Evolutionary conservation across 2,888 invertebrate species (phyloP).

Genomic region (Apodemia zela): DNA sequence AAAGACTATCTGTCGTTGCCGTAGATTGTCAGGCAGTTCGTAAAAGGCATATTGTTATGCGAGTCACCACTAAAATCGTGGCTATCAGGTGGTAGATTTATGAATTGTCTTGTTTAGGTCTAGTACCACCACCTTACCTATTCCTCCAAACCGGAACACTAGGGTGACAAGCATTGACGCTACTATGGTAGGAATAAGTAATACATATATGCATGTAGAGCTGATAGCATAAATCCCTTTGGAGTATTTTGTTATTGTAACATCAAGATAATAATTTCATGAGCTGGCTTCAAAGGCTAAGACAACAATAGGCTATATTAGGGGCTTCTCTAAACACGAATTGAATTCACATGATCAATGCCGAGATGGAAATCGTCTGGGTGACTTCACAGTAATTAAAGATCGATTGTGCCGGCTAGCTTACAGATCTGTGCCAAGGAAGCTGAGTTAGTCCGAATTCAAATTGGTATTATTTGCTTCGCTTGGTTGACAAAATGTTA

Average conservation of each 20-base stretch:
- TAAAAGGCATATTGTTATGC: too few species aligned
- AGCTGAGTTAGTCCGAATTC: slow-evolving; percentile 1
- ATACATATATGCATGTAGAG: too few species aligned
- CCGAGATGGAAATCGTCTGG: slow-evolving; percentile 2
- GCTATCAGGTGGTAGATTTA: too few species aligned
- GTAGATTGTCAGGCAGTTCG: too few species aligned
- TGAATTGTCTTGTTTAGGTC: too few species aligned
- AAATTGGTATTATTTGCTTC: slow-evolving; percentile 15
- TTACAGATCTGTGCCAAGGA: background rate
- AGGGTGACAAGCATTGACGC: too few species aligned
- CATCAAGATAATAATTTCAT: background rate
- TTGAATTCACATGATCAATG: slow-evolving; percentile 4
- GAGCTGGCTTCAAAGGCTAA: background rate
- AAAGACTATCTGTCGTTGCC: too few species aligned
- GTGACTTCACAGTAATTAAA: slow-evolving; percentile 14
- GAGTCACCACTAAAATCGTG: too few species aligned
- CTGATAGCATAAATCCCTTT: too few species aligned
- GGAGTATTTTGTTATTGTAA: background rate
- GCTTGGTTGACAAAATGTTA: slow-evolving; percentile 6
- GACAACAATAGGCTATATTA: background rate
- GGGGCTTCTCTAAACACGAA: background rate
- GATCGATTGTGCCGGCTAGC: slow-evolving; percentile 12
- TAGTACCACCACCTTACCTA: too few species aligned
- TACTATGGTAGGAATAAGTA: too few species aligned
- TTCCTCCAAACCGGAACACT: too few species aligned